A percentile compares a stretch with the other conserved stretches of the same genome.
Evolutionary conservation across 2,113 vertebrate genomes (phyloP).

Genomic region (Charina bottae): DNA sequence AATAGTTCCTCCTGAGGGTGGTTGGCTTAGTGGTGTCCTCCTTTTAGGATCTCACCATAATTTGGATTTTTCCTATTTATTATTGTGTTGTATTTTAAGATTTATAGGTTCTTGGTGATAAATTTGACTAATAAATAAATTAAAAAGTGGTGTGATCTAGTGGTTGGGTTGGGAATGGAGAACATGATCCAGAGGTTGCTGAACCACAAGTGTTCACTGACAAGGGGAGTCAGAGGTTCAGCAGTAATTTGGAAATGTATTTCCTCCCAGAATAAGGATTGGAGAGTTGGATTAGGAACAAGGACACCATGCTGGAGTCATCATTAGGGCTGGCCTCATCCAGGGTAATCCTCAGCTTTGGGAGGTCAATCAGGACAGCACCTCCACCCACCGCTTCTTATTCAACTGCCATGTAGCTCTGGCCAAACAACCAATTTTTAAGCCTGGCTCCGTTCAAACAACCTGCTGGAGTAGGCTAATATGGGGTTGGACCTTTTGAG

Average conservation of each 20-base stretch:
- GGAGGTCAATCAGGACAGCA: neutral
- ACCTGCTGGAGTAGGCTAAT: neutral
- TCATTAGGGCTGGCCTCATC: neutral
- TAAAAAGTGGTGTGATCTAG: neutral
- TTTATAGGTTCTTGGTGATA: too few relatives aligned
- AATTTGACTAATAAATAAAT: too few relatives aligned
- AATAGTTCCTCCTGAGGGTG: too few relatives aligned
- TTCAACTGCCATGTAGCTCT: neutral
- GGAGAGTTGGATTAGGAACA: neutral
- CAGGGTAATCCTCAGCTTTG: neutral
- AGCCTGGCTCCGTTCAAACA: neutral
- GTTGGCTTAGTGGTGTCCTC: too few relatives aligned
- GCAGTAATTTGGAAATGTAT: neutral
- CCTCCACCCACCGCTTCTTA: neutral
- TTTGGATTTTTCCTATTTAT: too few relatives aligned
- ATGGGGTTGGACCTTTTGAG: neutral
- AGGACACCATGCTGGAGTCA: neutral
- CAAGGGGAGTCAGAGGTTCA: neutral
- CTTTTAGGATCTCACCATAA: too few relatives aligned
- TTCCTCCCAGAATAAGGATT: too few relatives aligned
- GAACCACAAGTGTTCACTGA: neutral
- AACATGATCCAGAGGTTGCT: neutral
- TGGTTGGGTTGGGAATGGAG: neutral
- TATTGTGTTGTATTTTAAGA: too few relatives aligned
- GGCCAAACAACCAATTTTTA: neutral